Evolutionary conservation across 2,113 vertebrate genomes (phyloP).

Genomic region (Datnioides undecimradiatus): DNA sequence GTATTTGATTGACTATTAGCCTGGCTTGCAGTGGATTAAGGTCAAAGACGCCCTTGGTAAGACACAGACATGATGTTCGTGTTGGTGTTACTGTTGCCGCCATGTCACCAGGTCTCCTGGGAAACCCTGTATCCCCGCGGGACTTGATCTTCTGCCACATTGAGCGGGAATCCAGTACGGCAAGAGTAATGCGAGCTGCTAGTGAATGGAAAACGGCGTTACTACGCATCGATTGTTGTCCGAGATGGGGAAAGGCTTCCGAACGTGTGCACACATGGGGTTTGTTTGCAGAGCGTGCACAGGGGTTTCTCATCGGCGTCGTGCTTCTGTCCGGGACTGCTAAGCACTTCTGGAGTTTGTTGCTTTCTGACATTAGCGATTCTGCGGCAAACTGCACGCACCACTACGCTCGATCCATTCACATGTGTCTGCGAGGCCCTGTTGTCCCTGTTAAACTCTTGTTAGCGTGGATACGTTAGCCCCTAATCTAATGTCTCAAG

Average conservation of each 20-base stretch:
- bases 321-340: not conserved
- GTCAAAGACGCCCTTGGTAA: not conserved
- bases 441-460: not conserved
- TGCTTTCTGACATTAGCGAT: not conserved
- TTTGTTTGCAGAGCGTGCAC: not conserved
- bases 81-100: slow-evolving; percentile 11
- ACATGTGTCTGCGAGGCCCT: not conserved
- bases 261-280: not conserved
- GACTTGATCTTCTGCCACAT: slow-evolving; percentile 28
- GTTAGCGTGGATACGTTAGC: no score
- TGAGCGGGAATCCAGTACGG: not conserved
- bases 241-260: not conserved
- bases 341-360: not conserved
- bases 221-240: slow-evolving; percentile 17
- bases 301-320: not conserved
- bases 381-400: not conserved
- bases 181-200: slow-evolving; percentile 37
- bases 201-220: slow-evolving; percentile 20
- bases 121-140: slow-evolving; percentile 17
- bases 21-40: not conserved
- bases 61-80: not conserved
- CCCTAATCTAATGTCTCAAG: not conserved
- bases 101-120: slow-evolving; percentile 28
- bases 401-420: not conserved
- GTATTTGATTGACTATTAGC: not conserved